Evolutionary conservation across 2,797 vertebrate genomes (phyloP), one percentile per base, ranked within the genome.

Genomic region (Fundulus diaphanus): DNA sequence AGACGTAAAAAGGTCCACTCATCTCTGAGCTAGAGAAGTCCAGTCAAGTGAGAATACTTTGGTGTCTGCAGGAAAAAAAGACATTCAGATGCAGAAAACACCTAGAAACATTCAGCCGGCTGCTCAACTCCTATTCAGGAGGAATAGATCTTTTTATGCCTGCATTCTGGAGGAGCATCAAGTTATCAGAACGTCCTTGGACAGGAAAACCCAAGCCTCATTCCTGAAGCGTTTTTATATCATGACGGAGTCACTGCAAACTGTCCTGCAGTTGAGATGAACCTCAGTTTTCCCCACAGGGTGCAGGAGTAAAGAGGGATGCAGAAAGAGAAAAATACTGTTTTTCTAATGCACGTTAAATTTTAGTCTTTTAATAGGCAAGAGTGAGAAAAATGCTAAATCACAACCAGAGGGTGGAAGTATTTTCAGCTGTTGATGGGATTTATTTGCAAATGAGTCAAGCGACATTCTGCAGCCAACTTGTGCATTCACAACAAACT

Each of bases 51-150:
- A 51, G 70, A 72, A 57, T 5, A 57, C 73, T 57, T 77, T 54
- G 42, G 51, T 13, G 74, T 88, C 79, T 81, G 80, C 82, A 76
- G 75, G n/a, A 51, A 33, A 49, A 35, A 74, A 73, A 51, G 11
- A 79, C 44, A 2, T 3, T 27, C 70, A 70, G 63, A 77, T 13
- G 63, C 74, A 81, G 63, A 8, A 70, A 77, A 67, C 13, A 3
- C 15, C 24, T n/a, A 24, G 56, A 46, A 42, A 46, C 3, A 27
- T 18, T 12, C 3, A 29, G 2, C 44, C 59, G 24, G 59, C 33
- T 29, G n/a, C 5, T 16, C 6, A 29, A 46, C 40, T n/a, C 35
- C 4, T 13, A 40, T 22, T 52, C 49, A 68, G 54, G 13, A 70
- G 20, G 68, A 48, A 35, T 18, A 54, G 15, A 1, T 33, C 24